Conservation (phyloP, 1,140 invertebrate species). For the Amphibalanus amphitrite region DNA sequence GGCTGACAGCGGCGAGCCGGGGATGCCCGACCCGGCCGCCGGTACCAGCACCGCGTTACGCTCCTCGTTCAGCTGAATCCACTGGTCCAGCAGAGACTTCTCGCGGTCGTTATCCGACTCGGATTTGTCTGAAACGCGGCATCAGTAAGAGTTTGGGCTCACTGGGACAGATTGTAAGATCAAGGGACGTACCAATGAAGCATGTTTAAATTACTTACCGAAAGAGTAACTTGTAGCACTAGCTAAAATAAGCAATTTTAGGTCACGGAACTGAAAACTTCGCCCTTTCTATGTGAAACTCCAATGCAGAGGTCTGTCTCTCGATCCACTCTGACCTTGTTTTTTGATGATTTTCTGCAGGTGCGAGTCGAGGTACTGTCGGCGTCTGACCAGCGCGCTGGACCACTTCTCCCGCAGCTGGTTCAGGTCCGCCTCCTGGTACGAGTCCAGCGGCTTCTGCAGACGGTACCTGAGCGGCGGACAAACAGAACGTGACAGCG, state of each 20-base stretch:
- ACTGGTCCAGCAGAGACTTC: conserved; percentile 87
- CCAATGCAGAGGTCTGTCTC: background rate
- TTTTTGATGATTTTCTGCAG: conserved; percentile 30
- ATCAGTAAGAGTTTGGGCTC: too few species aligned
- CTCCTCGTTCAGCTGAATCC: conserved; percentile 87
- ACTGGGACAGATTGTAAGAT: too few species aligned
- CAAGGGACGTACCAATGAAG: too few species aligned
- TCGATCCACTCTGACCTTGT: conserved; percentile 4
- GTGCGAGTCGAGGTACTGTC: conserved; percentile 83
- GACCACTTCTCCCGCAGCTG: conserved; percentile 81
- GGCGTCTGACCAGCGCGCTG: conserved; percentile 63
- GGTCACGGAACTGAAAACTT: too few species aligned
- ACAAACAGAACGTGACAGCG: too few species aligned
- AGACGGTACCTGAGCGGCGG: conserved; percentile 30
- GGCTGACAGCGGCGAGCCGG: conserved; percentile 67
- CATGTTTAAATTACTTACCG: too few species aligned
- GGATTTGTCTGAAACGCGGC: conserved; percentile 49
- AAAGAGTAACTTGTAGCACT: too few species aligned
- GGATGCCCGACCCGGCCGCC: conserved; percentile 80
- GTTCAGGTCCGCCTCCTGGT: conserved; percentile 90
- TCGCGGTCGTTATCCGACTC: conserved; percentile 85
- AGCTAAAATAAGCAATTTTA: too few species aligned
- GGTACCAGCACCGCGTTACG: conserved; percentile 91
- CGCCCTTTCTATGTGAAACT: background rate
- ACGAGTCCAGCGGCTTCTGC: conserved; percentile 85